A percentile compares a stretch with the other conserved stretches of the same genome.
phyloP scores from a whole-genome alignment of 2,888 invertebrate genomes.

The Corythucha ciliata region DNA sequence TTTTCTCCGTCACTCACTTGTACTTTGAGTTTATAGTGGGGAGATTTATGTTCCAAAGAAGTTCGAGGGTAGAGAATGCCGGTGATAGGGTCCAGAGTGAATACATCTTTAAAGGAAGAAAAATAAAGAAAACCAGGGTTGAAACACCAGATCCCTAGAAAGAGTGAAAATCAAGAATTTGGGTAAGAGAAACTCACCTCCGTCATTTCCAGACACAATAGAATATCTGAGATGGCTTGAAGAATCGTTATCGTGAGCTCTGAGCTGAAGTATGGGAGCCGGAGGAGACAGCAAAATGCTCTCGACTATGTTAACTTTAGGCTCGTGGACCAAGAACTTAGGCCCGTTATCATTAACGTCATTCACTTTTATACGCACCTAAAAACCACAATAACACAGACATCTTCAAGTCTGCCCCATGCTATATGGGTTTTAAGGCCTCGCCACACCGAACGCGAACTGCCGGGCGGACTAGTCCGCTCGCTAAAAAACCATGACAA shows the following conservation, averaged over 20 bases:
- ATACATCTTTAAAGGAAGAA: conserved; percentile 50
- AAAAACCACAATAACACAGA: too few relatives aligned
- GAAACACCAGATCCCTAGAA: background rate
- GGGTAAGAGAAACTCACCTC: conserved; percentile 42
- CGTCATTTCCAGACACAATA: conserved; percentile 58
- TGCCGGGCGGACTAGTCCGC: too few relatives aligned
- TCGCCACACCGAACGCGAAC: too few relatives aligned
- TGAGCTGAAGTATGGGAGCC: conserved; percentile 67
- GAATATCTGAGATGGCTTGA: conserved; percentile 68
- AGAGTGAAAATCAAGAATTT: background rate
- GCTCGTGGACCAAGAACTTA: conserved; percentile 63
- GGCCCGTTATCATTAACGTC: conserved; percentile 89
- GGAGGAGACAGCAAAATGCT: conserved; percentile 71
- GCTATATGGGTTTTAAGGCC: too few relatives aligned
- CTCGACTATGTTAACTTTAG: conserved; percentile 72
- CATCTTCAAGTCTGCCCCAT: too few relatives aligned
- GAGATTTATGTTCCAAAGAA: conserved; percentile 56
- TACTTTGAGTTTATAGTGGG: conserved; percentile 49
- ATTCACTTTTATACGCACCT: conserved; percentile 63
- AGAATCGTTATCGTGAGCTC: conserved; percentile 67
- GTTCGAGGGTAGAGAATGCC: conserved; percentile 75
- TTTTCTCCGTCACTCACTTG: conserved; percentile 68
- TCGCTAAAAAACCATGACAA: too few relatives aligned
- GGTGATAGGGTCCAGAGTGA: conserved; percentile 61
- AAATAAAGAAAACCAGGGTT: background rate